Percentiles rank a stretch among this genome's conserved stretches.
Conservation (phyloP, 92 coral and sea anemone genomes). For the Actinernus sp. region DNA sequence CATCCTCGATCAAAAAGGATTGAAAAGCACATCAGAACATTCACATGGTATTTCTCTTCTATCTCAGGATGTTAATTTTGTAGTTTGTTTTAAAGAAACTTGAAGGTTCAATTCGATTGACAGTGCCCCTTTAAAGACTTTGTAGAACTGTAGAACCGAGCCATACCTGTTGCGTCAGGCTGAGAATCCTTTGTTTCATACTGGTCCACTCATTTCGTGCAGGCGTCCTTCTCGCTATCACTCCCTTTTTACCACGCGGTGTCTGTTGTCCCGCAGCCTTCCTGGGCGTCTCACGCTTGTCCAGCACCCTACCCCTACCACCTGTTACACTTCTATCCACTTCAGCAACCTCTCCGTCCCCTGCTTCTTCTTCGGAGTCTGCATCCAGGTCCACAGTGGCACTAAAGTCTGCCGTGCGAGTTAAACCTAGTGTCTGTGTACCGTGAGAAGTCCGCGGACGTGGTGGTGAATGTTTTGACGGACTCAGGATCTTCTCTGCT, state of each 20-base stretch:
- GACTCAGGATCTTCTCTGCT: slow-evolving; percentile 76
- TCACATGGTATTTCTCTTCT: no score
- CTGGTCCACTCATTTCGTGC: slow-evolving; percentile 83
- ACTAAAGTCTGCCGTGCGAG: slow-evolving; percentile 74
- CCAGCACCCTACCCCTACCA: background rate
- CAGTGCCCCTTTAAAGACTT: no score
- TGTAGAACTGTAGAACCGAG: no score
- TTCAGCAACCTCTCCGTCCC: slow-evolving; percentile 32
- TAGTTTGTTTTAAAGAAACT: no score
- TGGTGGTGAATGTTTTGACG: slow-evolving; percentile 29
- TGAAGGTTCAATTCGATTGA: no score
- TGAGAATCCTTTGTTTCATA: slow-evolving; percentile 87
- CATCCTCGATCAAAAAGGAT: no score
- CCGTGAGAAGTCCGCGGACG: slow-evolving; percentile 41
- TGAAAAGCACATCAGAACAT: no score
- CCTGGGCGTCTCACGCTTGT: slow-evolving; percentile 10
- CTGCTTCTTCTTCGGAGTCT: slow-evolving; percentile 63
- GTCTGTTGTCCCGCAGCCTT: slow-evolving; percentile 32
- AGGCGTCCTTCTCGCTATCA: slow-evolving; percentile 66
- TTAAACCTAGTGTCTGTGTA: slow-evolving; percentile 65
- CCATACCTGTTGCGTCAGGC: slow-evolving; percentile 92
- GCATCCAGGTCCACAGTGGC: slow-evolving; percentile 71
- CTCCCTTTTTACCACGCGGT: slow-evolving; percentile 62
- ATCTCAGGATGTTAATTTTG: no score
- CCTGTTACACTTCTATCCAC: slow-evolving; percentile 42